Percentiles rank a stretch among this genome's conserved stretches.
Evolutionary conservation across 2,888 invertebrate genomes (phyloP).

Genomic region (Ceramica pisi): DNA sequence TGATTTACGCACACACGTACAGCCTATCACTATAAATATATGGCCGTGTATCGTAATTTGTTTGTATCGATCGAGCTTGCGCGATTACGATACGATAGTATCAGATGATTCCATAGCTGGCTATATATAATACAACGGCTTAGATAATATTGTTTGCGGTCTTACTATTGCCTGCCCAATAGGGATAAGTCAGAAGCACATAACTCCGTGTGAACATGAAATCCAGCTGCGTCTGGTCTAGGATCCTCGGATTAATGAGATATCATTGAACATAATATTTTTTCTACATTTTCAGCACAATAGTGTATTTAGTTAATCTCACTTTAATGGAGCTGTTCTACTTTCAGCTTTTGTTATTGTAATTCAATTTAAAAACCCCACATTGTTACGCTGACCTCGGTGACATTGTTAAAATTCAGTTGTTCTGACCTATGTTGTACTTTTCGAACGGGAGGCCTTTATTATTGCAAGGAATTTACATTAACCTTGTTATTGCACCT

Average conservation of each 20-base stretch:
- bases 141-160: constrained; percentile 29
- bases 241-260: constrained; percentile 6
- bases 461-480: constrained; percentile 31
- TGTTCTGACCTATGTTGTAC: constrained; percentile 31
- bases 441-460: constrained; percentile 20
- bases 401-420: constrained; percentile 49
- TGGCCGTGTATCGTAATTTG: constrained; percentile 43
- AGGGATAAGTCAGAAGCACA: not conserved
- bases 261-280: not conserved
- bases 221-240: constrained; percentile 14
- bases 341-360: constrained; percentile 54
- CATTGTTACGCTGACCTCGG: constrained; percentile 45
- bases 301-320: constrained; percentile 41
- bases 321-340: constrained; percentile 32
- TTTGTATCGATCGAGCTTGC: constrained; percentile 49
- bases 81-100: constrained; percentile 45
- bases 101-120: constrained; percentile 39
- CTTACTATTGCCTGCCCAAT: constrained; percentile 20
- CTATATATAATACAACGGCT: constrained; percentile 20
- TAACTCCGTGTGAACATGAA: constrained; percentile 16
- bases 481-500: constrained; percentile 12
- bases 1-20: constrained; percentile 31
- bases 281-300: constrained; percentile 20
- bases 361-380: constrained; percentile 39
- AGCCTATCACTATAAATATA: constrained; percentile 34